Conservation (phyloP, 2,113 vertebrate species). For the Hydropotes inermis region DNA sequence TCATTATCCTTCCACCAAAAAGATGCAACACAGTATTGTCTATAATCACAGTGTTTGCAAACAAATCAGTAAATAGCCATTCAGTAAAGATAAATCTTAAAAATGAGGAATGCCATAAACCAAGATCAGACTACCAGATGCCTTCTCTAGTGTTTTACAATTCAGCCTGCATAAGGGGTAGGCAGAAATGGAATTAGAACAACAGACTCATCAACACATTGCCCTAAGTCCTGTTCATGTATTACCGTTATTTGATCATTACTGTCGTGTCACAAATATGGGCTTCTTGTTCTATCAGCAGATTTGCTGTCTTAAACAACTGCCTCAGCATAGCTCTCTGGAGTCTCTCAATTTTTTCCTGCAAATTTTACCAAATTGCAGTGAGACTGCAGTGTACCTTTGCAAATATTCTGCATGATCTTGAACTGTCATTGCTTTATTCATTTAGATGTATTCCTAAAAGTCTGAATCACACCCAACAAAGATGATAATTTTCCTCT, state of each 20-base stretch:
- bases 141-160: not conserved
- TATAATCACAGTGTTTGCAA: not conserved
- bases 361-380: not conserved
- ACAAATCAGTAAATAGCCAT: not conserved
- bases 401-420: not conserved
- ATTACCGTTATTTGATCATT: not conserved
- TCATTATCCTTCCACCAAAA: not conserved
- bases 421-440: not conserved
- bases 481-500: not conserved
- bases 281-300: not conserved
- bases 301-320: not conserved
- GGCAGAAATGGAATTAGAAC: not conserved
- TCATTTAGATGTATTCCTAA: not conserved
- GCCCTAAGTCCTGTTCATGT: not conserved
- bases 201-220: not conserved
- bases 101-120: not conserved
- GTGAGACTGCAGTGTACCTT: not conserved
- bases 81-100: not conserved
- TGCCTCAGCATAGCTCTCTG: not conserved
- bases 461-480: not conserved
- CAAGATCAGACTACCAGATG: not conserved
- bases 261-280: not conserved
- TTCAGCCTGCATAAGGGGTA: not conserved
- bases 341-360: not conserved
- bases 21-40: not conserved